Conservation (phyloP, 2,113 vertebrate genomes). For the Poicephalus meyeri region DNA sequence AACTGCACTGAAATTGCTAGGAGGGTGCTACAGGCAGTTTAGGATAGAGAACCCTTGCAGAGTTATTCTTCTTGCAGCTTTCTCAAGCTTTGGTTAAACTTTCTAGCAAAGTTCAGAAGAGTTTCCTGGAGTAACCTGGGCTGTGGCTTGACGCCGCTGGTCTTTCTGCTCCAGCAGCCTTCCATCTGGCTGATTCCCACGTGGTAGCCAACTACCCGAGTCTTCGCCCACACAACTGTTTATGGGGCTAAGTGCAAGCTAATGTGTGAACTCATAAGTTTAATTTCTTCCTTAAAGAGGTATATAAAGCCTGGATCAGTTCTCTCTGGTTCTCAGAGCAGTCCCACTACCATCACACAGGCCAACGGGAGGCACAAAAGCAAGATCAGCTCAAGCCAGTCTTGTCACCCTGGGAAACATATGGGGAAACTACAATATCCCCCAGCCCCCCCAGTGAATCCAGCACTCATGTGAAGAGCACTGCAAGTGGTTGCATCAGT, state of each 20-base stretch:
- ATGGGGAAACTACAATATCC: not conserved
- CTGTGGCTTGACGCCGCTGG: not conserved
- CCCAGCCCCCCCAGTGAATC: not conserved
- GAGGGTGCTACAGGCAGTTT: not conserved
- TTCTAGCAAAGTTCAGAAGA: not conserved
- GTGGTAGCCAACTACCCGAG: not conserved
- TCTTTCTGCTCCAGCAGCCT: not conserved
- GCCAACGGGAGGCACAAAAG: not conserved
- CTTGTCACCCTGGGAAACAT: not conserved
- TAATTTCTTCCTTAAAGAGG: not conserved
- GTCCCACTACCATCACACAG: fast-evolving
- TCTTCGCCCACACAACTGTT: not conserved
- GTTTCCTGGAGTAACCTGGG: not conserved
- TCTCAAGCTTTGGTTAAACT: not conserved
- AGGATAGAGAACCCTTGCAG: not conserved
- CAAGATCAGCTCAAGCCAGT: not conserved
- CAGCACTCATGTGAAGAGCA: not conserved
- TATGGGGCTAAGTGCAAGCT: not conserved
- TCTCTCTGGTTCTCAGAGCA: not conserved
- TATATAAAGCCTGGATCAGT: not conserved
- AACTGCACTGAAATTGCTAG: not conserved
- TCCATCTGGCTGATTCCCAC: not conserved
- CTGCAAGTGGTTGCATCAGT: fast-evolving
- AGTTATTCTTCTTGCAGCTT: not conserved
- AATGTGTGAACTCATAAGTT: not conserved